Evolutionary conservation across 2,113 vertebrate genomes (phyloP), one percentile per base, ranked within the genome.

Genomic region (Panthera uncia): DNA sequence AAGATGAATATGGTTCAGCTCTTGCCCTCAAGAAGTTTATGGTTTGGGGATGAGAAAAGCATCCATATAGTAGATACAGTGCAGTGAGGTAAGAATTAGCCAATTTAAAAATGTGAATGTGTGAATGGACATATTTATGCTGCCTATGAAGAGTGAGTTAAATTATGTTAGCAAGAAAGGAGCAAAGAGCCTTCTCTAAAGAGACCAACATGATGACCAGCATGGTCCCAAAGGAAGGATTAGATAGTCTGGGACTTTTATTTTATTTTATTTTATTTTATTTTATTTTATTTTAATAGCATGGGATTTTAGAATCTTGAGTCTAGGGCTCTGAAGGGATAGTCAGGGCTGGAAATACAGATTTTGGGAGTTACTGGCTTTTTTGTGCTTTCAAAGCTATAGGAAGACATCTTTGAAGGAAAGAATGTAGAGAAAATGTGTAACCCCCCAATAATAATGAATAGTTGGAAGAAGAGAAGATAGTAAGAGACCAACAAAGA

Each of bases 1-100:
- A 91, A 90, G 50, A 86, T 61, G 4, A 45, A n/a, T 80, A 50
- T 50, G 31, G 57, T 68, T 16, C 5, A 63, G 41, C 69, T 95
- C 74, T 95, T 94, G 13, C 36, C 83, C 74, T 92, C 90, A 90
- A 73, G 29, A 27, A 89, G 83, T 41, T 88, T 84, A 15, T 74
- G 88, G 81, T 85, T 81, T 93, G 91, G 16, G 57, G 18, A 79
- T 78, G 41, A 91, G 65, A 36, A 68, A 50, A 71, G 0, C 89
- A 86, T 57, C 48, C 57, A 12, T 29, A 89, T 0, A 66, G 57
- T 10, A 89, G 57, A 57, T 66, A 7, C 7, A 66, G 29, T 7
- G 1, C 13, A 52, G 31, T 36, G 71, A 81, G 48, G 8, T 31
- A 84, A 66, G 45, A 36, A 73, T 50, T 68, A 65, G 61, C 38